phyloP scores from a whole-genome alignment of 2,888 invertebrate genomes.

The Coleophora flavipennella region DNA sequence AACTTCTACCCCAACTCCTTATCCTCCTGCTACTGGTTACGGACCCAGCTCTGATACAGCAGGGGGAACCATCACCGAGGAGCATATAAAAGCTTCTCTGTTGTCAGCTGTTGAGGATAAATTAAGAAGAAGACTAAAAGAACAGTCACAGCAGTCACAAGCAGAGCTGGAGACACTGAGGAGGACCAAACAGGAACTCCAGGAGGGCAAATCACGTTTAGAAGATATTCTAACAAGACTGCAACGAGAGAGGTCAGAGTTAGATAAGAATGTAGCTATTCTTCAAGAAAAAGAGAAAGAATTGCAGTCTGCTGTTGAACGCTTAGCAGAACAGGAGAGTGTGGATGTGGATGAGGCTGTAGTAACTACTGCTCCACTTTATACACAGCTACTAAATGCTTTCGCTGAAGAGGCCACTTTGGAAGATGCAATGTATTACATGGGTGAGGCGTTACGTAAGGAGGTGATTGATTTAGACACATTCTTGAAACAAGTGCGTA shows the following conservation, averaged over 20 bases:
- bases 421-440: conserved; percentile 98
- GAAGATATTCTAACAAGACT: conserved; percentile 84
- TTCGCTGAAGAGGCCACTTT: conserved; percentile 98
- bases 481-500: conserved; percentile 96
- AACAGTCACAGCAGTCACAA: conserved; percentile 91
- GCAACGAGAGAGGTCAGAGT: conserved; percentile 83
- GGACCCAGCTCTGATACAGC: conserved; percentile 50
- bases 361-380: conserved; percentile 94
- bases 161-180: conserved; percentile 92
- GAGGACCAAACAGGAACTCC: conserved; percentile 88
- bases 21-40: conserved; percentile 38
- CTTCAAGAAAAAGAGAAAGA: conserved; percentile 91
- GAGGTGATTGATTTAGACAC: conserved; percentile 96
- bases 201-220: conserved; percentile 86
- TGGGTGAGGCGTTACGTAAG: conserved; percentile 94
- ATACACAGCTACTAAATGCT: conserved; percentile 94
- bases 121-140: conserved; percentile 86
- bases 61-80: conserved; percentile 92
- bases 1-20: conserved; percentile 34
- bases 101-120: conserved; percentile 97
- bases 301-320: conserved; percentile 83
- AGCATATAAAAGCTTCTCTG: conserved; percentile 94
- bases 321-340: conserved; percentile 82
- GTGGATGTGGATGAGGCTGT: conserved; percentile 97
- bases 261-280: conserved; percentile 87